Percentiles rank a stretch among this genome's conserved stretches.
Evolutionary conservation across 2,888 invertebrate genomes (phyloP).

Genomic region (Bellardia pandia): DNA sequence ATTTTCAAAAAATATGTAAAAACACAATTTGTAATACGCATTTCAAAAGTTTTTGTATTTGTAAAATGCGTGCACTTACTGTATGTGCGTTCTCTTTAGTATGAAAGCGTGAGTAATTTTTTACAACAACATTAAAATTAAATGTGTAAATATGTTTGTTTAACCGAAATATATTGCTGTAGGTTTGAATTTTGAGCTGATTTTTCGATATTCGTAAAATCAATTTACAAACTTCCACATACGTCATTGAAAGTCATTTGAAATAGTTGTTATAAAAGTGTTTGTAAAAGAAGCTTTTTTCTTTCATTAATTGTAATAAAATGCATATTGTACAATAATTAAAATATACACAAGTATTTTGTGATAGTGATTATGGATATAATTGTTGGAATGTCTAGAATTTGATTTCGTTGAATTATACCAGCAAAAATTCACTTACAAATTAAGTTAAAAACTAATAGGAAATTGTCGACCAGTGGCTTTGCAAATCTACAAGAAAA

Average conservation of each 20-base stretch:
- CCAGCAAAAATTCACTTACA: too few species aligned
- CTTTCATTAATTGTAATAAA: not conserved
- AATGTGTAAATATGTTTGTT: not conserved
- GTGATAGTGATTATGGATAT: not conserved
- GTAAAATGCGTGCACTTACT: not conserved
- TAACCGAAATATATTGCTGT: conserved; percentile 40
- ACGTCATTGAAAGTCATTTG: conserved; percentile 38
- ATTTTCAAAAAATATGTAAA: not conserved
- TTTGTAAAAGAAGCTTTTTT: not conserved
- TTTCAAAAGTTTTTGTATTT: not conserved
- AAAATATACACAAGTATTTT: too few species aligned
- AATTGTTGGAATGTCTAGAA: not conserved
- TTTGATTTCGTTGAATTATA: not conserved
- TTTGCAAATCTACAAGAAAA: too few species aligned
- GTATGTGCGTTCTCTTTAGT: not conserved
- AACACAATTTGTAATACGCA: not conserved
- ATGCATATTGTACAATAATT: not conserved
- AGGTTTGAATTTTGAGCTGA: conserved; percentile 40
- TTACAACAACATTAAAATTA: conserved; percentile 32
- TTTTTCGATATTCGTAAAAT: not conserved
- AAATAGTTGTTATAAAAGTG: not conserved
- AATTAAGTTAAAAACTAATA: too few species aligned
- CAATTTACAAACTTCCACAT: conserved; percentile 52
- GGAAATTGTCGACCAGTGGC: too few species aligned
- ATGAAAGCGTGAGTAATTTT: not conserved